Evolutionary conservation across 1,140 invertebrate genomes (phyloP).

Genomic region (Papilio glaucus): DNA sequence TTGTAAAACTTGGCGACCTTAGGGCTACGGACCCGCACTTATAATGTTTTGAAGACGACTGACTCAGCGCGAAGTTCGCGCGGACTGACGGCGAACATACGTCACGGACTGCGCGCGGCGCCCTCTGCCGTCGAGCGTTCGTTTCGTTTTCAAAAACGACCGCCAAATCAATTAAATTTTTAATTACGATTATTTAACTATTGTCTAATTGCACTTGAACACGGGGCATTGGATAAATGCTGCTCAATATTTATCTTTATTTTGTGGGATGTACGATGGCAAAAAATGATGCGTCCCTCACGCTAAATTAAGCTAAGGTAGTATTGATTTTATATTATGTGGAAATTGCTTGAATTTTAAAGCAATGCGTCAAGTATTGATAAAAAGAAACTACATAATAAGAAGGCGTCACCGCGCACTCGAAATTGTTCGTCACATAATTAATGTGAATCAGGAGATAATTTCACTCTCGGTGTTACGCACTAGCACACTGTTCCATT

Average conservation of each 20-base stretch:
- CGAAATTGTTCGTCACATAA: conserved; percentile 76
- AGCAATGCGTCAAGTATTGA: neutral
- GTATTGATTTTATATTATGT: conserved; percentile 77
- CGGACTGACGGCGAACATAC: conserved; percentile 67
- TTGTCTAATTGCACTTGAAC: conserved; percentile 42
- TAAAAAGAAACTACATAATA: conserved; percentile 12
- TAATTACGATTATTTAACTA: conserved; percentile 54
- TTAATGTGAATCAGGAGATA: conserved; percentile 73
- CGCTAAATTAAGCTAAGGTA: conserved; percentile 41
- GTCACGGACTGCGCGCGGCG: conserved; percentile 50
- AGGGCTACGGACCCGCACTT: conserved; percentile 53
- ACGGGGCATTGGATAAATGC: neutral
- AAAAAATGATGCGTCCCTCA: conserved; percentile 34
- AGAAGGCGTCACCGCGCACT: conserved; percentile 67
- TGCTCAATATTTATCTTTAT: conserved; percentile 2
- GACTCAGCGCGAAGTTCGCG: conserved; percentile 68
- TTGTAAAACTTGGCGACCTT: conserved; percentile 24
- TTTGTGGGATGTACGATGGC: neutral
- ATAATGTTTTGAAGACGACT: conserved; percentile 67
- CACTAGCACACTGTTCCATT: conserved; percentile 46
- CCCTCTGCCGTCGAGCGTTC: conserved; percentile 51
- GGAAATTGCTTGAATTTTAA: conserved; percentile 36
- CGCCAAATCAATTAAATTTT: conserved; percentile 59
- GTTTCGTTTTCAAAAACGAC: conserved; percentile 63
- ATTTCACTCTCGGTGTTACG: conserved; percentile 57